A percentile compares a stretch with the other conserved stretches of the same genome.
phyloP scores from a whole-genome alignment of 1,140 invertebrate genomes.

The Hermetia illucens region DNA sequence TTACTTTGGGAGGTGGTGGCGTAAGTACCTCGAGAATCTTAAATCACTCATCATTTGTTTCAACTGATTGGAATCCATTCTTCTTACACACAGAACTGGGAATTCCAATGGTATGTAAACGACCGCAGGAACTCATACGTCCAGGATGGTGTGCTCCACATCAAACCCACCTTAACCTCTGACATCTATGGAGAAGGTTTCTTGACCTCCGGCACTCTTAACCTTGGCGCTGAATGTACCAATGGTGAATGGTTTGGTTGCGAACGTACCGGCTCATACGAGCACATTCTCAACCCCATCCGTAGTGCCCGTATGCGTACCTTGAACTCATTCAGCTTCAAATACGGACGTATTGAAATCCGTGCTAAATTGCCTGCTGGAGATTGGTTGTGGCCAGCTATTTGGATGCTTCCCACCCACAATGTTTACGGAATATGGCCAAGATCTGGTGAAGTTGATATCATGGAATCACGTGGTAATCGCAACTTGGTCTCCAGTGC shows the following conservation, averaged over 20 bases:
- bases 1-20: slow-evolving; percentile 48
- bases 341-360: slow-evolving; percentile 50
- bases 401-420: slow-evolving; percentile 43
- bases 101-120: slow-evolving; percentile 55
- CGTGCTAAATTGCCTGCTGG: slow-evolving; percentile 53
- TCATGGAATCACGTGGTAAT: slow-evolving; percentile 44
- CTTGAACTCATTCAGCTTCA: slow-evolving; percentile 44
- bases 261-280: slow-evolving; percentile 29
- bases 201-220: slow-evolving; percentile 37
- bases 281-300: slow-evolving; percentile 40
- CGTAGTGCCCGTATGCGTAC: slow-evolving; percentile 50
- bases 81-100: slow-evolving; percentile 42
- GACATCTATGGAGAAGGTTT: slow-evolving; percentile 42
- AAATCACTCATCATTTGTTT: too few relatives aligned
- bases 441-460: slow-evolving; percentile 38
- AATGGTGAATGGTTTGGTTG: slow-evolving; percentile 36
- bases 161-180: slow-evolving; percentile 43
- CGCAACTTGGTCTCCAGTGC: slow-evolving; percentile 27
- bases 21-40: too few relatives aligned
- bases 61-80: too few relatives aligned
- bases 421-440: slow-evolving; percentile 42
- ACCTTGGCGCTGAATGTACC: slow-evolving; percentile 46
- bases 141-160: slow-evolving; percentile 38
- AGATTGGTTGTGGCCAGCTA: slow-evolving; percentile 60
- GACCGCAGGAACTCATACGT: slow-evolving; percentile 46